Base-by-base conservation (phyloP, 2,888 invertebrate species). In the Ochlodes sylvanus region DNA sequence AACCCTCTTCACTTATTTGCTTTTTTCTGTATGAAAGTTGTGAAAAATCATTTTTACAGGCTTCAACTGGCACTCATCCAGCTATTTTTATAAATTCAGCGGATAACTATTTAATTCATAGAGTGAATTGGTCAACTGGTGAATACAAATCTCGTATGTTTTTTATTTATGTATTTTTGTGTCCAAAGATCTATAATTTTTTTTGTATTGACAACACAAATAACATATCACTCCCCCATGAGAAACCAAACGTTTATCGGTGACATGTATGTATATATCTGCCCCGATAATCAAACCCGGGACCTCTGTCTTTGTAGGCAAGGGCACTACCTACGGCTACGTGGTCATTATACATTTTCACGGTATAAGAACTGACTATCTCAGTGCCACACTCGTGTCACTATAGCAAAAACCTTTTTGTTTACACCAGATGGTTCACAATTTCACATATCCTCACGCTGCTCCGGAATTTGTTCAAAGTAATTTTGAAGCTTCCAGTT, bases 31-130 rank as follows among this genome's bases (percentile, higher is more conserved):
- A 10, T 27, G 52, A 52, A 52, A 52, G 14, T 52, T 52, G 21
- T 27, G 52, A 52, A 52, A 52, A 52, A 52, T 14, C 14, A 27
- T 27, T 27, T 50, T 52, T 52, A 27, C 52, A 21, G 27, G 52
- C 52, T 21, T 52, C 52, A 52, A 52, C 52, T 52, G 52, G 52
- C 27, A 52, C 27, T 14, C 14, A 27, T 52, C 52, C 52, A 52
- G 21, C 21, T 52, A 38, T 38, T 27, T 52, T 27, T 9, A 27
- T 10, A 52, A 50, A 50, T 50, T 7, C 15, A 44, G 7, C 44
- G 7, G 44, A 50, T 50, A 50, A 50, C 50, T 12, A 12, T 50
- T 50, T 50, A 19, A 50, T 50, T 50, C n/a, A 50, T 50, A 19
- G 19, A 50, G 19, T 12, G 50, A 50, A 50, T 19, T 50, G 17